These are phyloP conservation scores for Ophraella communa DNA, from an alignment of 2,888 invertebrate genomes.

Conservation along the genomic window DNA sequence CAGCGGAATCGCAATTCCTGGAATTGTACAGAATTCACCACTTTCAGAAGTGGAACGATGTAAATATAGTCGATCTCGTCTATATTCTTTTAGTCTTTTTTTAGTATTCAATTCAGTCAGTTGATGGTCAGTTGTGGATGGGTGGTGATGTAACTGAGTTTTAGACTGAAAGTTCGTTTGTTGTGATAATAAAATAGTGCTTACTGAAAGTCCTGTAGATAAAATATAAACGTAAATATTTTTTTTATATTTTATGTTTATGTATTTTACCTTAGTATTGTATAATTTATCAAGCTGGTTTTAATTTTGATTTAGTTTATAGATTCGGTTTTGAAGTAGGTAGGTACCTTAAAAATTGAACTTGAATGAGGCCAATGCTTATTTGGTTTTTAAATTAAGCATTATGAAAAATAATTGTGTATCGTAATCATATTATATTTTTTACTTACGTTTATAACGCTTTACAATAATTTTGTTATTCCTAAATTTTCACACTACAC, in stretches of 20 bases:
- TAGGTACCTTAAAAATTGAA: too few species aligned
- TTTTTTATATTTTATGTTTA: neutral
- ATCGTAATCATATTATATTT: too few species aligned
- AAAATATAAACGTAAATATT: neutral
- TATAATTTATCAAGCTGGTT: too few species aligned
- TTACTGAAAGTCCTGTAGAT: neutral
- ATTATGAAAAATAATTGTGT: too few species aligned
- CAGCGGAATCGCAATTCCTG: neutral
- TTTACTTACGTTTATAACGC: too few species aligned
- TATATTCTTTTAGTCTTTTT: neutral
- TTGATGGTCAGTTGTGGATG: neutral
- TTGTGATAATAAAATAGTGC: neutral
- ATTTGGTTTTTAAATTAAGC: too few species aligned
- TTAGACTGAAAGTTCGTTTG: neutral
- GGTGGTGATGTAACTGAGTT: neutral
- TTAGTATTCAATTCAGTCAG: neutral
- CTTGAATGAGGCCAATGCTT: too few species aligned
- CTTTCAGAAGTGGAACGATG: neutral
- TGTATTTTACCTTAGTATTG: neutral
- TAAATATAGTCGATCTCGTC: neutral
- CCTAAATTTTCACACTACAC: too few species aligned
- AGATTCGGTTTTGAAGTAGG: too few species aligned
- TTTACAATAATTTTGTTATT: too few species aligned
- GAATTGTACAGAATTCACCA: neutral
- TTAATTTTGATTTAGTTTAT: too few species aligned